These are phyloP conservation scores for Peromyscus melanophrys DNA, from an alignment of 2,797 vertebrate species.

Conservation along the genomic window DNA sequence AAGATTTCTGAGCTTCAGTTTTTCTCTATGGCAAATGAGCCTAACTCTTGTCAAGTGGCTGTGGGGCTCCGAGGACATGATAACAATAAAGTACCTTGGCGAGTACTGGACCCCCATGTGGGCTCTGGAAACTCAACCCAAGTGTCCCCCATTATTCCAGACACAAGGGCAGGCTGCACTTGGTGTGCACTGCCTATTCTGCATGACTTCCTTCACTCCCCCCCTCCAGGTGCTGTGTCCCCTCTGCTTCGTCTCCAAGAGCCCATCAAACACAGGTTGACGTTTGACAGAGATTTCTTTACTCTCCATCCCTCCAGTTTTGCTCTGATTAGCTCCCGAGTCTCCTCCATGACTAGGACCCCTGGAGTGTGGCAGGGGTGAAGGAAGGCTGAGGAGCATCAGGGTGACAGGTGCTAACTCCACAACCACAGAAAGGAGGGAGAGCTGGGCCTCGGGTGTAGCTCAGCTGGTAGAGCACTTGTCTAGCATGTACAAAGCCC, in stretches of 20 bases:
- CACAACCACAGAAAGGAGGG: fast-evolving
- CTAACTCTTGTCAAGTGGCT: neutral
- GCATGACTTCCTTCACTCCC: neutral
- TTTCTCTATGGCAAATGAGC: neutral
- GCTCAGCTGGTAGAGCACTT: neutral
- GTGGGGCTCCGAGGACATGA: neutral
- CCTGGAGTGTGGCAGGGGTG: fast-evolving
- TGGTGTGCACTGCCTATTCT: neutral
- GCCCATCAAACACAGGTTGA: neutral
- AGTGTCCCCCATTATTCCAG: neutral
- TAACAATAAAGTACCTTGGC: neutral
- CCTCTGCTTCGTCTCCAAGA: too few relatives aligned
- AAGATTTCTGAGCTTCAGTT: neutral
- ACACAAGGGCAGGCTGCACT: neutral
- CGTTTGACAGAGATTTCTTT: fast-evolving
- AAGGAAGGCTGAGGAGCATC: too few relatives aligned
- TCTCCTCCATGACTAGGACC: neutral
- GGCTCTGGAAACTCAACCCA: neutral
- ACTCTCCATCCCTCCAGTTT: neutral
- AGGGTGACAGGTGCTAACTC: neutral
- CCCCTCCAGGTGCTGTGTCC: neutral
- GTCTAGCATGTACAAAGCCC: neutral
- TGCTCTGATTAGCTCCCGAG: neutral
- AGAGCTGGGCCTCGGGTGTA: neutral
- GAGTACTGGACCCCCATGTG: neutral